phyloP scores from a whole-genome alignment of 2,113 vertebrate genomes.

The Myrmophylax atrothorax region DNA sequence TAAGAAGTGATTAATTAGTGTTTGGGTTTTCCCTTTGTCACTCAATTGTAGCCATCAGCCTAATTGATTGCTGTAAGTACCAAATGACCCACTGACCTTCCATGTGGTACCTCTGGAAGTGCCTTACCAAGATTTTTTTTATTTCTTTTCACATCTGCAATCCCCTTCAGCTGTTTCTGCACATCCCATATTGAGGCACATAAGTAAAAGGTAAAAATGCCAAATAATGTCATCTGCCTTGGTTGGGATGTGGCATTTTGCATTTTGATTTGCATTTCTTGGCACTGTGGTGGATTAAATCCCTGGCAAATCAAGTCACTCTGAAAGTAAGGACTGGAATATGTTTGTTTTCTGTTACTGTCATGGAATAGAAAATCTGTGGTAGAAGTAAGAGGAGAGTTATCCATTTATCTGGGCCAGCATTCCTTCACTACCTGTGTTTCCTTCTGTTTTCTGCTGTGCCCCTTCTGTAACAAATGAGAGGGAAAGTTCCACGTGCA shows the following conservation, averaged over 20 bases:
- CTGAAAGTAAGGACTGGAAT: background rate
- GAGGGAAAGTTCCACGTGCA: background rate
- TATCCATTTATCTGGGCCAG: background rate
- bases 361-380: background rate
- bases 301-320: background rate
- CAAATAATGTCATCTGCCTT: background rate
- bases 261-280: background rate
- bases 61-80: background rate
- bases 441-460: background rate
- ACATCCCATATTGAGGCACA: background rate
- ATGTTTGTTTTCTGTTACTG: background rate
- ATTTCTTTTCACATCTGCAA: background rate
- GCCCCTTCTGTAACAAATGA: background rate
- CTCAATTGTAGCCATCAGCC: background rate
- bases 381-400: background rate
- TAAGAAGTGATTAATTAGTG: background rate
- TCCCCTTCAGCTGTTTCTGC: background rate
- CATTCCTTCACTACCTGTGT: background rate
- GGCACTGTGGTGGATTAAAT: background rate
- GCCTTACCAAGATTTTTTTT: background rate
- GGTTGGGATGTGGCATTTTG: background rate
- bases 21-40: background rate
- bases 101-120: fast-evolving
- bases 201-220: background rate
- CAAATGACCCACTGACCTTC: background rate